These are phyloP conservation scores for Dermolepida albohirtum DNA, from an alignment of 2,888 invertebrate genomes.

Conservation along the genomic window DNA sequence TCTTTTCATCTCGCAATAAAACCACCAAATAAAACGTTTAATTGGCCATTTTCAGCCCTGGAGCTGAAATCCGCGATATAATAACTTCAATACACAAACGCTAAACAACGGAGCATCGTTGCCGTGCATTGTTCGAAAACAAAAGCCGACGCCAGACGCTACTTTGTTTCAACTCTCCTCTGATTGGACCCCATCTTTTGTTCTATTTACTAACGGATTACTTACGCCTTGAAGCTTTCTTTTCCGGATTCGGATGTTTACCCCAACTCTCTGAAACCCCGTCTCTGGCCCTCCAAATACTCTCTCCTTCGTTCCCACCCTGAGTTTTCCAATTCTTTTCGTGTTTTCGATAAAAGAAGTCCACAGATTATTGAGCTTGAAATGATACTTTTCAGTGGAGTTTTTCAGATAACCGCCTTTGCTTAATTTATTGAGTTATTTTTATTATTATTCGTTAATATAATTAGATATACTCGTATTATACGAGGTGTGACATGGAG, in stretches of 20 bases:
- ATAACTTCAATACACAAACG: slow-evolving; percentile 63
- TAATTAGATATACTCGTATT: too few species aligned
- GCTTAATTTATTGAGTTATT: too few species aligned
- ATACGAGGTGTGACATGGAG: too few species aligned
- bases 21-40: slow-evolving; percentile 60
- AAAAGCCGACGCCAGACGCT: slow-evolving; percentile 62
- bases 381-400: slow-evolving; percentile 8
- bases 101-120: slow-evolving; percentile 63
- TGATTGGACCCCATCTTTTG: slow-evolving; percentile 63
- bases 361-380: slow-evolving; percentile 28
- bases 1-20: slow-evolving; percentile 49
- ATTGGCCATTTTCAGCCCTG: slow-evolving; percentile 60
- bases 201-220: slow-evolving; percentile 62
- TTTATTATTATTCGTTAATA: too few species aligned
- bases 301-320: neutral
- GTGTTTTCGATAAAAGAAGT: slow-evolving; percentile 5
- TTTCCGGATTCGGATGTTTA: slow-evolving; percentile 50
- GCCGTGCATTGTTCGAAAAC: slow-evolving; percentile 61
- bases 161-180: slow-evolving; percentile 60
- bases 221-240: slow-evolving; percentile 60
- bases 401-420: too few species aligned
- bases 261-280: slow-evolving; percentile 9
- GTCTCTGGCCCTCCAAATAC: slow-evolving; percentile 3
- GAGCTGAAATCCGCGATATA: slow-evolving; percentile 59
- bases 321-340: slow-evolving; percentile 14